Evolutionary conservation across 35 echinoderm and acorn worm genomes (phyloP).

Genomic region (Eucidaris tribuloides): DNA sequence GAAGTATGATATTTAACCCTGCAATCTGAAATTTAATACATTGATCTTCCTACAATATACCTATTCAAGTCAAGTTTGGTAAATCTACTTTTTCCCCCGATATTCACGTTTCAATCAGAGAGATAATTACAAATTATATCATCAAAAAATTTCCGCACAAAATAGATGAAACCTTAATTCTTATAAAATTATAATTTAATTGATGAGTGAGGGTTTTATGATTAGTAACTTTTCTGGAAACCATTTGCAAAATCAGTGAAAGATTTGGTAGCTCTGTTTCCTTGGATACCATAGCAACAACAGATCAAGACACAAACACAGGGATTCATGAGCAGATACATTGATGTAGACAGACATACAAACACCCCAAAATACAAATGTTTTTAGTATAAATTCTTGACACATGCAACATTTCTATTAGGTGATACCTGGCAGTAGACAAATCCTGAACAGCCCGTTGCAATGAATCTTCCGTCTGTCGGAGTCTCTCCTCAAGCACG

Average conservation of each 20-base stretch:
- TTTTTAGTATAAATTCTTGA: neutral
- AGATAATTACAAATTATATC: too few relatives aligned
- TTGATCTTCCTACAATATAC: too few relatives aligned
- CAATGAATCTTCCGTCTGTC: slow-evolving; percentile 66
- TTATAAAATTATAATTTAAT: too few relatives aligned
- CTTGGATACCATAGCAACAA: neutral
- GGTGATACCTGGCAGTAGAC: slow-evolving; percentile 52
- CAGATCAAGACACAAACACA: neutral
- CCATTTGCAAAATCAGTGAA: neutral
- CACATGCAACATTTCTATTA: neutral
- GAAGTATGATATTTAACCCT: too few relatives aligned
- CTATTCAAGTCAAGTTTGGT: too few relatives aligned
- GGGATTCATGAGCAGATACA: neutral
- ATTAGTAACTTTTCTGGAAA: too few relatives aligned
- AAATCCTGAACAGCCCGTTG: slow-evolving; percentile 76
- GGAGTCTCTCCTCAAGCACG: slow-evolving; percentile 60
- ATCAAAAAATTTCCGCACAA: too few relatives aligned
- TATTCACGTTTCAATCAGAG: too few relatives aligned
- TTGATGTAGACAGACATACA: neutral
- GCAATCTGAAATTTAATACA: too few relatives aligned
- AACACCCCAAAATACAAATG: neutral
- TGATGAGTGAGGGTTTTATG: too few relatives aligned
- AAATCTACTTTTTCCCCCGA: too few relatives aligned
- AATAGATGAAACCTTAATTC: too few relatives aligned
- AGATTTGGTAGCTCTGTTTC: neutral